phyloP scores from a whole-genome alignment of 2,797 vertebrate genomes.

The Pantherophis alleghaniensis region DNA sequence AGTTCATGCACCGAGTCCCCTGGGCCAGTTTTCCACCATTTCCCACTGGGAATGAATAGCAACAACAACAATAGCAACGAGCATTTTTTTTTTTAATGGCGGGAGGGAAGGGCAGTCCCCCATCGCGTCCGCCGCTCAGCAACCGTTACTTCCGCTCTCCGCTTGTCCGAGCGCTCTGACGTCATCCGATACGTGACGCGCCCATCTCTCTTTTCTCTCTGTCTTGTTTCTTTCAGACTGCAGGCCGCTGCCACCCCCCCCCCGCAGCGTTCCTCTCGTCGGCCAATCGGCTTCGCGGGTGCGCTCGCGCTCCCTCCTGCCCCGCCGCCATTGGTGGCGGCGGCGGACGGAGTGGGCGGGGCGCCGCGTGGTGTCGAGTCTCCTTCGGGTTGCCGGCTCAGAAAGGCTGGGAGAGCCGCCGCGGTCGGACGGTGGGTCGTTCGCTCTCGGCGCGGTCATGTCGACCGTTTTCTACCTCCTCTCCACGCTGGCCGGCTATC shows the following conservation, averaged over 20 bases:
- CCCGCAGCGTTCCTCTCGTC: accelerated
- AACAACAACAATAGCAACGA: background rate
- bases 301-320: background rate
- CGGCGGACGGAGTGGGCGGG: background rate
- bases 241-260: too few species aligned
- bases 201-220: too few species aligned
- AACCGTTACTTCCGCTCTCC: background rate
- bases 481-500: slow-evolving; percentile 89
- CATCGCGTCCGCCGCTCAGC: background rate
- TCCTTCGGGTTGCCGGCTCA: background rate
- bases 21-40: background rate
- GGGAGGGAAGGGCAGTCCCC: background rate
- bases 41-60: background rate
- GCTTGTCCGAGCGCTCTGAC: background rate
- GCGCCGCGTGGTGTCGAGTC: background rate
- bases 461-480: slow-evolving; percentile 82
- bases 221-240: background rate
- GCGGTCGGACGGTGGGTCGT: accelerated
- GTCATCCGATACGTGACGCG: background rate
- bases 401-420: accelerated
- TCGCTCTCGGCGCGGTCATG: slow-evolving; percentile 70
- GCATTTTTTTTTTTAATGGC: background rate
- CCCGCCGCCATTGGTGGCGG: background rate
- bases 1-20: background rate
- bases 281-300: background rate